These are phyloP conservation scores for Noctilio leporinus DNA, from an alignment of 2,113 vertebrate genomes.

Conservation along the genomic window DNA sequence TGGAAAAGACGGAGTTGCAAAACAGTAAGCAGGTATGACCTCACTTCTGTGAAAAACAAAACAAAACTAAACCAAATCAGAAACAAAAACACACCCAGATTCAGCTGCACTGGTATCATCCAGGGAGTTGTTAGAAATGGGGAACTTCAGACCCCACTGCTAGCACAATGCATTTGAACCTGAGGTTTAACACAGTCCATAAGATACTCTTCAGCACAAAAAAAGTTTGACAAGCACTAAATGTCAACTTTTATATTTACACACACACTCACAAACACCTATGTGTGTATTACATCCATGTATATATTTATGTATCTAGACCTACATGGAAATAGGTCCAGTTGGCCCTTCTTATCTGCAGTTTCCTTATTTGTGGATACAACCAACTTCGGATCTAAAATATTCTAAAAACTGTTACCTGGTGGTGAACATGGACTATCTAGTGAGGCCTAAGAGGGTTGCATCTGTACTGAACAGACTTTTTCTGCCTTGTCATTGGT, in stretches of 20 bases:
- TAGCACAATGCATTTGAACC: background rate
- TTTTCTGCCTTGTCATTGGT: background rate
- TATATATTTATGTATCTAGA: background rate
- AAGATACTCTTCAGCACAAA: background rate
- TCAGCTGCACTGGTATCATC: rapidly evolving
- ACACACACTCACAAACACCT: background rate
- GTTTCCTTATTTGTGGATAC: background rate
- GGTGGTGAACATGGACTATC: too few species aligned
- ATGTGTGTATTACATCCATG: too few species aligned
- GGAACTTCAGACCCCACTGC: background rate
- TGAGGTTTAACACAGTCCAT: background rate
- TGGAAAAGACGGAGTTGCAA: background rate
- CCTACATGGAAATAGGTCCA: background rate
- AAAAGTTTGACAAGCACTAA: background rate
- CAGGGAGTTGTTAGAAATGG: background rate
- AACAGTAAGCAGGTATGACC: background rate
- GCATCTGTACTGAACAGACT: background rate
- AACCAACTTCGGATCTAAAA: background rate
- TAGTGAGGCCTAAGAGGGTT: background rate
- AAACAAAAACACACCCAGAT: background rate
- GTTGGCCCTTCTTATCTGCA: background rate
- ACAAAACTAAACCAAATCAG: background rate
- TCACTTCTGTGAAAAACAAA: background rate
- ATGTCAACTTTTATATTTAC: background rate
- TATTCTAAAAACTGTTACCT: too few species aligned